Base-by-base conservation (phyloP, 1,140 invertebrate species). In the Proctacanthus coquilletti region DNA sequence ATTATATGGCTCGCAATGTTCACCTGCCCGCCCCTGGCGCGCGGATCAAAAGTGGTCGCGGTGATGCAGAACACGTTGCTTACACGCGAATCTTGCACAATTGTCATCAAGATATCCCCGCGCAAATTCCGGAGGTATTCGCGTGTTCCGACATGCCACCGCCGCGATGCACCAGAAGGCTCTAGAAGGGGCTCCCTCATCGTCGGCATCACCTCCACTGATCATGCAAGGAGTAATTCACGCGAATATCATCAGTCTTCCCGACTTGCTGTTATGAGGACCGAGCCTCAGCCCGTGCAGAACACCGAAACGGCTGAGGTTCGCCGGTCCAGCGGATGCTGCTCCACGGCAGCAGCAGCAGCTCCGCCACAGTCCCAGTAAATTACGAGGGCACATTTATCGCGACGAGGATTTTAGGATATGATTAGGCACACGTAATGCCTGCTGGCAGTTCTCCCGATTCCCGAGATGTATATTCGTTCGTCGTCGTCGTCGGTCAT, bases 351-450 rank as follows among this genome's bases (percentile, higher is more conserved):
- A 33, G 9, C 8, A 6, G 9, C 9, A 10, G 15, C 9, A 6
- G 6, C 14, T 15, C 15, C 9, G 14, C 11, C 18, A 4, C 3
- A 15, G 18, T 13, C 11, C 11, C 11, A 4, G 32, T 5, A 34
- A 34, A 34, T 34, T 34, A 34, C 32, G 32, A 34, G 32, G 11
- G n/a, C 11, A 13, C 11, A 17, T 34, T 34, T 34, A 34, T 34
- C 32, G 32, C 18, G 14, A 18, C 11, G 3, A 34, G 32, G 32
- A 34, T 34, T 34, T 34, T 34, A 4, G 32, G 32, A 34, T 34
- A 34, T 34, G 32, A 34, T 34, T 34, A 34, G 32, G 32, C 32
- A 17, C 32, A 34, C 32, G 32, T 17, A 34, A 34, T n/a, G n/a
- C n/a, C n/a, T n/a, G n/a, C n/a, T n/a, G n/a, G n/a, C n/a, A n/a